These are phyloP conservation scores for Muscicapa adusta DNA, from an alignment of 2,113 vertebrate genomes.

Conservation along the genomic window DNA sequence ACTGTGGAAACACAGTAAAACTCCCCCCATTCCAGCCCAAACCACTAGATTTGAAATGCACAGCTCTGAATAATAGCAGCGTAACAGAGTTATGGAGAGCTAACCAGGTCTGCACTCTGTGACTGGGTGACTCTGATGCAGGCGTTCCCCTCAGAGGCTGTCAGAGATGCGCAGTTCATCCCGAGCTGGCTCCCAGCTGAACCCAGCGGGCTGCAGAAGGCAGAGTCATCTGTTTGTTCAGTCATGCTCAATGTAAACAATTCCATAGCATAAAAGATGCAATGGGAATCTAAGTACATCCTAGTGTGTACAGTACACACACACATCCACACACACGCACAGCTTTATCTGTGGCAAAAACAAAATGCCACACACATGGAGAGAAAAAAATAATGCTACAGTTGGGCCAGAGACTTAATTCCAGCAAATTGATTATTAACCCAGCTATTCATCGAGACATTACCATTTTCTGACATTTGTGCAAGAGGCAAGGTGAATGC, in stretches of 20 bases:
- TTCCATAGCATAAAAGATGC: constrained; percentile 70
- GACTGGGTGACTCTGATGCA: constrained; percentile 6
- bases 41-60: constrained; percentile 49
- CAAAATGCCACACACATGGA: constrained; percentile 62
- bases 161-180: constrained; percentile 17
- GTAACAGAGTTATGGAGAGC: constrained; percentile 52
- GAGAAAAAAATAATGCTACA: constrained; percentile 73
- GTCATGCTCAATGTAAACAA: constrained; percentile 78
- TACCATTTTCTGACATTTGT: constrained; percentile 79
- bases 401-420: constrained; percentile 75
- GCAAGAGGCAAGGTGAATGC: constrained; percentile 84
- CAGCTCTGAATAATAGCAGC: constrained; percentile 83
- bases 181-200: constrained; percentile 1
- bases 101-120: constrained; percentile 4
- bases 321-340: not conserved
- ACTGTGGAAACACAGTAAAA: constrained; percentile 48
- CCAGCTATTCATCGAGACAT: constrained; percentile 70
- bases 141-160: not conserved
- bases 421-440: constrained; percentile 76
- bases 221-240: constrained; percentile 66
- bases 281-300: constrained; percentile 65
- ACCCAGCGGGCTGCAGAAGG: constrained; percentile 60
- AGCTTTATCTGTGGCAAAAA: constrained; percentile 62
- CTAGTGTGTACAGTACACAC: constrained; percentile 60
- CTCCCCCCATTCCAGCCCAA: constrained; percentile 39